Evolutionary conservation across 2,888 invertebrate genomes (phyloP).

Genomic region (Oligia strigilis): DNA sequence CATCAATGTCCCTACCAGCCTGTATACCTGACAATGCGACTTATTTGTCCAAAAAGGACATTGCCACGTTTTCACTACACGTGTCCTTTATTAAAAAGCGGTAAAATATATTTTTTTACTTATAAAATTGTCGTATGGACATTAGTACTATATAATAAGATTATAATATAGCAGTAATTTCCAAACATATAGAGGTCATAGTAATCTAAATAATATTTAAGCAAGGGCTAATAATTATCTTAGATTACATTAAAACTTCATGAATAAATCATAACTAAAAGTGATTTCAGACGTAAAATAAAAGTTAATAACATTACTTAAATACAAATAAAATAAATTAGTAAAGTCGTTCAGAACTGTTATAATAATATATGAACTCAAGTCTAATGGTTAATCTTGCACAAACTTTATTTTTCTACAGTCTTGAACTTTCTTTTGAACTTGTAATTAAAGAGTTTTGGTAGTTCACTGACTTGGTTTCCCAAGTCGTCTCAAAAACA

Average conservation of each 20-base stretch:
- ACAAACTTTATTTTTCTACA: slow-evolving; percentile 21
- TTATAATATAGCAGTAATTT: too few species aligned
- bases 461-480: not conserved
- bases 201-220: not conserved
- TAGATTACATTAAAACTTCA: not conserved
- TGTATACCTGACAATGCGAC: too few species aligned
- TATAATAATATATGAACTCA: slow-evolving; percentile 1
- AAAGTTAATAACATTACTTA: slow-evolving; percentile 6
- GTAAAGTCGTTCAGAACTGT: slow-evolving; percentile 4
- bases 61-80: too few species aligned
- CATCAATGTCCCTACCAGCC: too few species aligned
- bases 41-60: too few species aligned
- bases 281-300: not conserved
- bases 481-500: not conserved
- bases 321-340: slow-evolving; percentile 20
- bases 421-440: not conserved
- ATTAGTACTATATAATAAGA: too few species aligned
- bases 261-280: slow-evolving; percentile 11
- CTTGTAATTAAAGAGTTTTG: slow-evolving; percentile 34
- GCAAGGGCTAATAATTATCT: not conserved
- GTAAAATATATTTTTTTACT: too few species aligned
- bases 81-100: too few species aligned
- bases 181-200: not conserved
- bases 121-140: too few species aligned
- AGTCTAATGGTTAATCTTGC: not conserved